Conservation (phyloP, 2,888 invertebrate genomes). For the Tineola bisselliella region DNA sequence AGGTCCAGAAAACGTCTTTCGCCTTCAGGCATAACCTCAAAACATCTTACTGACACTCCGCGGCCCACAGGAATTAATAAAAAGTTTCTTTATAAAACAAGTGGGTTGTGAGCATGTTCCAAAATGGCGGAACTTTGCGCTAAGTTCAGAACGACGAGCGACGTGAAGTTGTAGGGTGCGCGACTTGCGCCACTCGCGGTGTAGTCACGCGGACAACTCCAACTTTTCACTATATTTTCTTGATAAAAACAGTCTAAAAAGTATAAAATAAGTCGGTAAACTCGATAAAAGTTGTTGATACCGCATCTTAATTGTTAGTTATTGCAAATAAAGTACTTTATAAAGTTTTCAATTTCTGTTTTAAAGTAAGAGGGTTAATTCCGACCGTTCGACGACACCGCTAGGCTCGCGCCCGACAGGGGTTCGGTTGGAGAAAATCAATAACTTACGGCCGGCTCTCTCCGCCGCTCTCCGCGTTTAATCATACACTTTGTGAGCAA, state of each 20-base stretch:
- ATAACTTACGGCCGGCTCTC: constrained; percentile 69
- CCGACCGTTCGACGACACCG: constrained; percentile 38
- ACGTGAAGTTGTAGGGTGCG: constrained; percentile 67
- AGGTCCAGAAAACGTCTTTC: constrained; percentile 50
- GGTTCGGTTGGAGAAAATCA: constrained; percentile 67
- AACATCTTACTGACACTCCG: constrained; percentile 68
- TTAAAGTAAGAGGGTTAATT: constrained; percentile 35
- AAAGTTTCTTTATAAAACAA: constrained; percentile 71
- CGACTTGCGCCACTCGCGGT: constrained; percentile 42
- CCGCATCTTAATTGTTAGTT: neutral
- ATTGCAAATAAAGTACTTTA: neutral
- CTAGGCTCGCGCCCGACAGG: constrained; percentile 58
- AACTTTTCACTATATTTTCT: constrained; percentile 43
- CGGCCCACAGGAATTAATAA: constrained; percentile 70
- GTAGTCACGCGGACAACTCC: constrained; percentile 47
- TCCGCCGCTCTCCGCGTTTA: constrained; percentile 67
- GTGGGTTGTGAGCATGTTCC: constrained; percentile 70
- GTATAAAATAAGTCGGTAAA: neutral
- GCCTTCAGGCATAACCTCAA: constrained; percentile 62
- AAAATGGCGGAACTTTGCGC: constrained; percentile 70
- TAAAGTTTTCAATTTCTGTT: constrained; percentile 25
- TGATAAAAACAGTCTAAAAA: neutral
- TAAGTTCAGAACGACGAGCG: constrained; percentile 68
- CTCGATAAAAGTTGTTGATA: neutral
- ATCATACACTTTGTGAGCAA: constrained; percentile 69